A percentile compares a stretch with the other conserved stretches of the same genome.
These are phyloP conservation scores for Gnatocerus cornutus DNA, from an alignment of 2,888 invertebrate species.

Conservation along the genomic window DNA sequence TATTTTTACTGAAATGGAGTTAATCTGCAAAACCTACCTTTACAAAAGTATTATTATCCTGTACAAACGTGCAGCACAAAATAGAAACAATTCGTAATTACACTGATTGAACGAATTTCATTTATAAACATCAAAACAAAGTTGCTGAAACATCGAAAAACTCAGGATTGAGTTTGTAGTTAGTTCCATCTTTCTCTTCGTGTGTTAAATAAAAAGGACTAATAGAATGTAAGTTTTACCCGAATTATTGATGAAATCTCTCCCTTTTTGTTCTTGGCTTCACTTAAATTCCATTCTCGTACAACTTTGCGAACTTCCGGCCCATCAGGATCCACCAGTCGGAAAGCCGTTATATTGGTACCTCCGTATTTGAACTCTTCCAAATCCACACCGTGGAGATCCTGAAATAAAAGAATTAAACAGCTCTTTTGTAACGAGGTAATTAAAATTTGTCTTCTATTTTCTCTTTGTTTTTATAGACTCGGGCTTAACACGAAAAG, in stretches of 20 bases:
- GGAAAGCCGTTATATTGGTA: conserved; percentile 95
- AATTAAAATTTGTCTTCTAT: conserved; percentile 11
- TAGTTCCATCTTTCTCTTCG: not conserved
- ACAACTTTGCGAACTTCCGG: conserved; percentile 86
- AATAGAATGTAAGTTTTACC: conserved; percentile 51
- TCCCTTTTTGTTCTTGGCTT: conserved; percentile 73
- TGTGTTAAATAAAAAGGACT: conserved; percentile 26
- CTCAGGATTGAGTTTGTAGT: not conserved
- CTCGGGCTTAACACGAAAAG: not conserved
- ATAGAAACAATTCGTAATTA: conserved; percentile 38
- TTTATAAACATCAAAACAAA: not conserved
- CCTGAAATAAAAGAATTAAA: conserved; percentile 74
- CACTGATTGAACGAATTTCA: conserved; percentile 12
- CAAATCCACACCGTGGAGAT: conserved; percentile 92
- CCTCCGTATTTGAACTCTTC: conserved; percentile 96
- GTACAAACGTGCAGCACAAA: conserved; percentile 52
- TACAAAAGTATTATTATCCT: conserved; percentile 83
- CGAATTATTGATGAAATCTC: conserved; percentile 55
- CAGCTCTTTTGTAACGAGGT: not conserved
- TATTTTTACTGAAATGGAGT: not conserved
- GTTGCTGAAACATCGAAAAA: too few species aligned
- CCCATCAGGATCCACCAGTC: conserved; percentile 89
- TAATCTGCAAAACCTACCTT: conserved; percentile 72
- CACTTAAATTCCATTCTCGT: conserved; percentile 83
- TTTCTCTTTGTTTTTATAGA: not conserved